phyloP scores from a whole-genome alignment of 2,888 invertebrate genomes.

The Digitonthophagus gazella region DNA sequence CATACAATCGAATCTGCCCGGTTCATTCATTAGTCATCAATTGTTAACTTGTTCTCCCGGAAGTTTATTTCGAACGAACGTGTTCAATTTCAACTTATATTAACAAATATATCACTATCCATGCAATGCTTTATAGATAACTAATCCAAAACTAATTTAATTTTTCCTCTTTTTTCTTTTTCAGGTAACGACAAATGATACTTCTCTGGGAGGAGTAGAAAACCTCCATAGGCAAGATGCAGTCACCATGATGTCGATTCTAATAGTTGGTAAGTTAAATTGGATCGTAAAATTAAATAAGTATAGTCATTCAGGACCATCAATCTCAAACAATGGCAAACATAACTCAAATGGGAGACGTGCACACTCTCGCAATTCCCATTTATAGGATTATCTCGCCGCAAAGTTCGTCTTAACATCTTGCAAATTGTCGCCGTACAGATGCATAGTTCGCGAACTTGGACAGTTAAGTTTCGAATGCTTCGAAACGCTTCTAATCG shows the following conservation, averaged over 20 bases:
- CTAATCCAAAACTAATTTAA: neutral
- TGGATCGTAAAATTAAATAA: too few species aligned
- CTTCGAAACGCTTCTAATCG: neutral
- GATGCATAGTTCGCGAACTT: neutral
- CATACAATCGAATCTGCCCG: neutral
- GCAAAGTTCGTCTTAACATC: neutral
- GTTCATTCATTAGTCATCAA: conserved; percentile 6
- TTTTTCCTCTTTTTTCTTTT: conserved; percentile 28
- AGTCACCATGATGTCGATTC: conserved; percentile 75
- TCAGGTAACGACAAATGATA: conserved; percentile 57
- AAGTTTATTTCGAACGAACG: conserved; percentile 6
- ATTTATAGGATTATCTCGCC: too few species aligned
- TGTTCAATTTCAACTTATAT: conserved; percentile 4
- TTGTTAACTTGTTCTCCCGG: conserved; percentile 1
- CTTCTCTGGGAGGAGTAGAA: conserved; percentile 58
- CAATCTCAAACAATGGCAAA: too few species aligned
- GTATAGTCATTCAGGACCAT: too few species aligned
- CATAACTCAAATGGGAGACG: too few species aligned
- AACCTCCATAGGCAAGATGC: conserved; percentile 65
- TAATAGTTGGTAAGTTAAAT: conserved; percentile 69
- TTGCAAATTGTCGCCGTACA: neutral
- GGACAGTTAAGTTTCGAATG: neutral
- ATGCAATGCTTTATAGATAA: neutral
- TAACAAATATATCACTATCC: neutral
- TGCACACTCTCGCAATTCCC: too few species aligned